These are phyloP conservation scores for Desoria tigrina DNA, from an alignment of 2,888 invertebrate genomes.

Conservation along the genomic window DNA sequence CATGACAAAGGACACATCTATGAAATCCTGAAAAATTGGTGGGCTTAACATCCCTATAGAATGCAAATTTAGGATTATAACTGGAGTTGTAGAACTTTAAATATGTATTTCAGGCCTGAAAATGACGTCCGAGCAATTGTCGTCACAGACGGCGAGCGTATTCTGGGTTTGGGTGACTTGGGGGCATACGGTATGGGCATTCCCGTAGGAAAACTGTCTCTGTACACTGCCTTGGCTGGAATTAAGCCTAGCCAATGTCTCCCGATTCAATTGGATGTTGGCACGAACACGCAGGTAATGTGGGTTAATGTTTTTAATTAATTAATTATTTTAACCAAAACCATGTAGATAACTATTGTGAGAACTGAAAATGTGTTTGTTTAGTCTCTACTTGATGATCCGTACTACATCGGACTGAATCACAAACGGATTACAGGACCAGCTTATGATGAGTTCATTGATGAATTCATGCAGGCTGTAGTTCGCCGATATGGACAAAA, in stretches of 20 bases:
- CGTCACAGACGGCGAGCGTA: conserved; percentile 97
- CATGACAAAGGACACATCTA: conserved; percentile 94
- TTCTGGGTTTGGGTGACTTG: conserved; percentile 94
- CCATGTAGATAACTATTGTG: conserved; percentile 1
- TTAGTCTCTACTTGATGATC: conserved; percentile 81
- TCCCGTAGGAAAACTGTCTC: conserved; percentile 92
- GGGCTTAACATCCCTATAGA: conserved; percentile 56
- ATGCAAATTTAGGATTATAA: conserved; percentile 7
- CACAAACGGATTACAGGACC: conserved; percentile 80
- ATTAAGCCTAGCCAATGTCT: conserved; percentile 93
- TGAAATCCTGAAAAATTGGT: conserved; percentile 92
- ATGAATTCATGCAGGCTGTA: conserved; percentile 94
- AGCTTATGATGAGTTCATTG: conserved; percentile 88
- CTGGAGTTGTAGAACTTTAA: neutral
- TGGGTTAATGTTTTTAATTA: conserved; percentile 4
- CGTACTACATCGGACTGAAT: conserved; percentile 89
- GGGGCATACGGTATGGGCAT: conserved; percentile 99
- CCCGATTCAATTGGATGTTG: conserved; percentile 91
- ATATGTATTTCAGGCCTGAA: conserved; percentile 69
- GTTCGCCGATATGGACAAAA: conserved; percentile 82
- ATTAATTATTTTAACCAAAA: neutral
- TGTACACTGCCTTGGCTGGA: conserved; percentile 96
- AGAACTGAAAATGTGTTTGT: neutral
- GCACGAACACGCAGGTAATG: conserved; percentile 78
- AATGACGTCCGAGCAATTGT: conserved; percentile 83